Percentiles rank a stretch among this genome's conserved stretches.
Conservation (phyloP, 2,888 invertebrate species). For the Parasteatoda lunata region DNA sequence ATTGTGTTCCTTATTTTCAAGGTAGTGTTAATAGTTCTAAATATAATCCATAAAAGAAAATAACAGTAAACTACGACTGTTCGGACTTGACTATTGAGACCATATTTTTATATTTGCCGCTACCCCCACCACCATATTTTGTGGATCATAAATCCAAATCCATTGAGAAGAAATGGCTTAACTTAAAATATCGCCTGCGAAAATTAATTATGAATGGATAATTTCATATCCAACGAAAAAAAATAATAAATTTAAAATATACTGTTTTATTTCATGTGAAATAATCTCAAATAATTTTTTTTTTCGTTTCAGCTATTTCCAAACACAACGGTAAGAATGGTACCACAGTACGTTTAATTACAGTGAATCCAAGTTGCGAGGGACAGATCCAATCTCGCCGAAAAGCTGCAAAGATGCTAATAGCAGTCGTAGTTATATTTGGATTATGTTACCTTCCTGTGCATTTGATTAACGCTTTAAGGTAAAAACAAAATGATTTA, state of each 20-base stretch:
- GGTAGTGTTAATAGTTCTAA: too few relatives aligned
- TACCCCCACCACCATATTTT: not conserved
- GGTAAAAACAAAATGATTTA: conserved; percentile 71
- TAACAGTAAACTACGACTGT: not conserved
- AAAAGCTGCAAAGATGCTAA: conserved; percentile 94
- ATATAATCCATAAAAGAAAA: too few relatives aligned
- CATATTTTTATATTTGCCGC: not conserved
- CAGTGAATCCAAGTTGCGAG: conserved; percentile 75
- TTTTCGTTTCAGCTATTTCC: conserved; percentile 31
- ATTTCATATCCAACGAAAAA: not conserved
- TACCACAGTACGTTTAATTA: conserved; percentile 22
- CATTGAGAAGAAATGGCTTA: not conserved
- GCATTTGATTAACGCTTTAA: conserved; percentile 85
- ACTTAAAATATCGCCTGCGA: not conserved
- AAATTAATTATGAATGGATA: not conserved
- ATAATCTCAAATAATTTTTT: not conserved
- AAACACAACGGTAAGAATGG: conserved; percentile 45
- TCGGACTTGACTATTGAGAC: not conserved
- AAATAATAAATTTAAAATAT: not conserved
- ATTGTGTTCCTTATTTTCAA: too few relatives aligned
- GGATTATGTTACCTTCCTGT: conserved; percentile 93
- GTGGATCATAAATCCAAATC: not conserved
- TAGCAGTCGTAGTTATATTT: conserved; percentile 93
- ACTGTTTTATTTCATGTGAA: not conserved
- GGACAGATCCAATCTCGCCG: conserved; percentile 84